Evolutionary conservation across 2,797 vertebrate genomes (phyloP), one percentile per base, ranked within the genome.

Genomic region (Leptoclinus maculatus): DNA sequence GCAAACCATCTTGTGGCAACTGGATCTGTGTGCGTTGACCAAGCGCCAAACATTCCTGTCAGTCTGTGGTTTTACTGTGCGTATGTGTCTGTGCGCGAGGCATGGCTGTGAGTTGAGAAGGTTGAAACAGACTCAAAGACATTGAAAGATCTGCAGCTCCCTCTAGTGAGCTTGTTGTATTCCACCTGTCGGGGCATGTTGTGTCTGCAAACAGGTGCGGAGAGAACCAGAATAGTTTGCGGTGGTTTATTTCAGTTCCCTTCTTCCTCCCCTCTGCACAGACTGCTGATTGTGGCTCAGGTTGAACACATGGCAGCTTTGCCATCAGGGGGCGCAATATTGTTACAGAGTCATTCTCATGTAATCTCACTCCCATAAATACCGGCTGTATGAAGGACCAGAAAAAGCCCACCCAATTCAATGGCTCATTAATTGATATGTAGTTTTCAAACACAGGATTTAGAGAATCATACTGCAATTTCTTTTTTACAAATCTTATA

Each of bases 1-100:
- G 23, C 59, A 76, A 71, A 62, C 39, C 88, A 84, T 66, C 88
- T 71, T 25, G 74, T 83, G 88, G 83, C 63, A 23, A 2, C 23
- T 25, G 23, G 5, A 49, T 39, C 19, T 39, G 16, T 43, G 38
- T 66, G 51, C 38, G 5, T 0, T 66, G 43, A 57, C 14, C 9
- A 29, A 25, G 64, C 7, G 7, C 32, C 47, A 32, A 17, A 57
- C 54, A 66, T 67, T 69, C 10, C 16, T 41, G 38, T 66, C 16
- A 17, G 70, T 13, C 17, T 62, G 47, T 7, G 66, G 0, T 9
- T 54, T 34, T 17, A 36, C 7, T 36, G 41, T 53, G 66, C 32
- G 32, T 34, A 6, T 79, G 17, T 54, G 38, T 58, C 16, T 25
- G 29, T 62, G 32, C 19, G 27, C 36, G 19, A 25, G 38, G 7